Evolutionary conservation across 2,888 invertebrate species (phyloP), one percentile per base, ranked within the genome.

Genomic region (Teleiodes luculella): DNA sequence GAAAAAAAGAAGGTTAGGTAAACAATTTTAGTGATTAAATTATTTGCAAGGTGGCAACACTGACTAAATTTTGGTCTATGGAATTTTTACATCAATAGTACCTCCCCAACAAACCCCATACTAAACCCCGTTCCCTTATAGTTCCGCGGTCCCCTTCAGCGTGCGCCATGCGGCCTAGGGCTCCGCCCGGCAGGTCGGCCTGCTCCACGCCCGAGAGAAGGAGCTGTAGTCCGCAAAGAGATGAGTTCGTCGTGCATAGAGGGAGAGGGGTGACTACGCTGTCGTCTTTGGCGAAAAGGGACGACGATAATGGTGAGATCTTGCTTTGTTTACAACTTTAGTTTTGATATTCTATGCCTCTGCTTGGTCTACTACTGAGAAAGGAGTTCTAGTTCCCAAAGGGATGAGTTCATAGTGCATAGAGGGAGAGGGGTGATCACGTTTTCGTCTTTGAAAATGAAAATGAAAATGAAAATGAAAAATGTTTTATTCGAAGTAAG

Each of bases 331-430:
- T n/a, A n/a, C n/a, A n/a, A n/a, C n/a, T n/a, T n/a, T n/a, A n/a
- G n/a, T n/a, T 14, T 4, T 14, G 2, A 16, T 2, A 7, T 10
- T 16, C 60, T 49, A 67, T 62, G 16, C 74, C 85, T 87, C 86
- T 13, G 74, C 84, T 3, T 82, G 86, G 57, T 83, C 87, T 0
- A 86, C 86, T 53, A 87, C 87, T 5, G 86, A 86, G 65, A 68
- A 0, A 70, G 88, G 51, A 81, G 83, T 64, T 76, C 71, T 58
- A 82, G 83, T 48, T 86, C 86, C 28, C 86, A 84, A 59, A 91
- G 93, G 6, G 94, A 94, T 52, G 93, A 93, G 63, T 97, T 95
- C 81, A 94, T 96, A 43, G 96, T 96, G 58, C 96, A 97, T 83
- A 91, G 95, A 63, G 94, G 94, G 46, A 91, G 93, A 69, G 94